Percentiles rank a stretch among this genome's conserved stretches.
phyloP scores from a whole-genome alignment of 2,113 vertebrate species.

The Nanger granti region DNA sequence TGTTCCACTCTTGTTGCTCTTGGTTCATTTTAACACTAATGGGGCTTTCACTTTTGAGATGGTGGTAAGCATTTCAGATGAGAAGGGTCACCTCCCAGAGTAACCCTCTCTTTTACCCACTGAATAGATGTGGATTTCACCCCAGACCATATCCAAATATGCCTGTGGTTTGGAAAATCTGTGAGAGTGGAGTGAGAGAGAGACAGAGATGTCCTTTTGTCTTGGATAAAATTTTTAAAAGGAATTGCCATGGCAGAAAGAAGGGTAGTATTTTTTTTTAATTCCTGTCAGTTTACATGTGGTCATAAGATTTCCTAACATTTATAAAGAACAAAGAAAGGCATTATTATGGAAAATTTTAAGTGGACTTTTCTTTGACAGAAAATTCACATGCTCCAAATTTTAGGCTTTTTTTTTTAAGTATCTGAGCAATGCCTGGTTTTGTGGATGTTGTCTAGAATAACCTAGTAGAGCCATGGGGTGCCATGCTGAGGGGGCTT shows the following conservation, averaged over 20 bases:
- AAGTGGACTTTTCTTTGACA: background rate
- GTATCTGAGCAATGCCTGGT: background rate
- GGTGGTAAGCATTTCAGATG: background rate
- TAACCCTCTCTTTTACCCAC: background rate
- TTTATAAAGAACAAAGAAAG: constrained; percentile 9
- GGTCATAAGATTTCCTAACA: constrained; percentile 20
- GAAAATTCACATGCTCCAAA: background rate
- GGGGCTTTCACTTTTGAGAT: background rate
- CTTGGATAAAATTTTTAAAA: constrained; percentile 19
- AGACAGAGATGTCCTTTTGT: background rate
- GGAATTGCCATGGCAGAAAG: background rate
- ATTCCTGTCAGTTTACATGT: background rate
- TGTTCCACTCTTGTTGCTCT: background rate
- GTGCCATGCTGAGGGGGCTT: background rate
- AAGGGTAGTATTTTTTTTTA: background rate
- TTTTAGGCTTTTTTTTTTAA: background rate
- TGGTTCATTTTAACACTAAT: background rate
- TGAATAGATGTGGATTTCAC: background rate
- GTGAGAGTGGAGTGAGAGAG: background rate
- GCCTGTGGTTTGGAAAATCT: background rate
- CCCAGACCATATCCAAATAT: background rate
- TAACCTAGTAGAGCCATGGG: background rate
- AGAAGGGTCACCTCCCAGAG: background rate
- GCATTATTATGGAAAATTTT: background rate
- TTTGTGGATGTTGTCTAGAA: background rate